Base-by-base conservation (phyloP, 2,113 vertebrate genomes). In the Neodon shergylaensis region DNA sequence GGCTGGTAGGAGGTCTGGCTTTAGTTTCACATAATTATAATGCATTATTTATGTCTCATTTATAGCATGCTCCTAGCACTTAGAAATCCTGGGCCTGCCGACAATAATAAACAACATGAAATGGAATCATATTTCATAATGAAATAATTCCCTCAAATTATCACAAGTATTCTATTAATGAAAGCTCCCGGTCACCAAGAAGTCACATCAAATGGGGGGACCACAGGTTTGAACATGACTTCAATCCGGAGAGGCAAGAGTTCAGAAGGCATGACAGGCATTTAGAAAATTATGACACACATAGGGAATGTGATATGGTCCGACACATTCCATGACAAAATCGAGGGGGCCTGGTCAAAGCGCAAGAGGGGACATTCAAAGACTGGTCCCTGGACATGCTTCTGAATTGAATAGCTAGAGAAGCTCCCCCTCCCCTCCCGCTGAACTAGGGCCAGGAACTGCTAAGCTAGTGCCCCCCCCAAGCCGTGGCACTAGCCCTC, bases 41-140 rank as follows among this genome's bases (percentile, higher is more conserved):
- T 94, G 94, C 90, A 93, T 96, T 95, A 96, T 89, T 95, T 91
- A 97, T 82, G 63, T 82, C 92, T 91, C 42, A 13, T 91, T 95
- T 96, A 96, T 24, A 94, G 91, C 86, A 81, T 68, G 52, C 44
- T 91, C 92, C 83, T 78, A 94, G 54, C 88, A 91, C 74, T 87
- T 95, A 92, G 93, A 96, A 96, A 42, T 88, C 94, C 74, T 92
- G 73, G 78, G 70, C 86, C 92, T 90, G n/a, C 52, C 63, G 54
- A 92, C 72, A 95, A 84, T 58, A 88, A 96, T 54, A 92, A 78
- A 84, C 54, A 90, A 91, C n/a, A 91, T 88, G 88, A 94, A 88
- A 96, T 42, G 36, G 66, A 91, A 33, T 87, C 95, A 91, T 21
- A 84, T 91, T 95, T 96, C 58, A 85, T 94, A 91, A 87, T 42